Conservation (phyloP, 2,113 vertebrate genomes). For the Nesoenas mayeri region DNA sequence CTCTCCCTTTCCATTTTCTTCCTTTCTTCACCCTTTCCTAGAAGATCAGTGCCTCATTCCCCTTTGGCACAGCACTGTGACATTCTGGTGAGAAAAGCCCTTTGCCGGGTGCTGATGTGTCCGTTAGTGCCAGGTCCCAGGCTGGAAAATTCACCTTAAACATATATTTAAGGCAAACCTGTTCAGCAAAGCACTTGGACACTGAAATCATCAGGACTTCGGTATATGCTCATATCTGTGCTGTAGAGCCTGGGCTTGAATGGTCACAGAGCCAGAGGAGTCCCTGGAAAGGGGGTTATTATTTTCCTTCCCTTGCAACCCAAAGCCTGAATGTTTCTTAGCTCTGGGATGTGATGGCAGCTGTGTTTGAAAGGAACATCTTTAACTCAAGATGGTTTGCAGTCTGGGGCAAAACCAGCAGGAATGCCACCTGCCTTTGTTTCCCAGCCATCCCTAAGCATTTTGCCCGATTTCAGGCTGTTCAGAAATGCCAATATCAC, state of each 20-base stretch:
- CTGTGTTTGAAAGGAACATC: not conserved
- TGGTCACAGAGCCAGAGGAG: not conserved
- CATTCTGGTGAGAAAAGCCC: not conserved
- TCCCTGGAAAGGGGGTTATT: not conserved
- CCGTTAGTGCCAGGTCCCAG: too few relatives aligned
- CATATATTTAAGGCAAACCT: not conserved
- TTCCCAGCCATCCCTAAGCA: not conserved
- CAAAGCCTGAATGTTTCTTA: not conserved
- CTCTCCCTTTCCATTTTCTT: not conserved
- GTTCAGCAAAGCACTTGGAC: not conserved
- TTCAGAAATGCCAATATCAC: not conserved
- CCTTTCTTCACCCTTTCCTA: not conserved
- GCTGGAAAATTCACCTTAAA: not conserved
- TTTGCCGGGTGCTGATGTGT: not conserved
- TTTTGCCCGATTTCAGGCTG: not conserved
- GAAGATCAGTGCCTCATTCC: not conserved
- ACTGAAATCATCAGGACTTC: not conserved
- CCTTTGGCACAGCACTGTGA: accelerated
- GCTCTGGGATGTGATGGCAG: not conserved
- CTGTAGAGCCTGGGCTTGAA: not conserved
- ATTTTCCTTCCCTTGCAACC: not conserved
- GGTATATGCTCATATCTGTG: not conserved
- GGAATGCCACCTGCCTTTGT: accelerated
- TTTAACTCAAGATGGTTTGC: not conserved
- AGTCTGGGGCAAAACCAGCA: not conserved